A percentile compares a stretch with the other conserved stretches of the same genome.
phyloP scores from a whole-genome alignment of 2,797 vertebrate species.

The Lacerta agilis region DNA sequence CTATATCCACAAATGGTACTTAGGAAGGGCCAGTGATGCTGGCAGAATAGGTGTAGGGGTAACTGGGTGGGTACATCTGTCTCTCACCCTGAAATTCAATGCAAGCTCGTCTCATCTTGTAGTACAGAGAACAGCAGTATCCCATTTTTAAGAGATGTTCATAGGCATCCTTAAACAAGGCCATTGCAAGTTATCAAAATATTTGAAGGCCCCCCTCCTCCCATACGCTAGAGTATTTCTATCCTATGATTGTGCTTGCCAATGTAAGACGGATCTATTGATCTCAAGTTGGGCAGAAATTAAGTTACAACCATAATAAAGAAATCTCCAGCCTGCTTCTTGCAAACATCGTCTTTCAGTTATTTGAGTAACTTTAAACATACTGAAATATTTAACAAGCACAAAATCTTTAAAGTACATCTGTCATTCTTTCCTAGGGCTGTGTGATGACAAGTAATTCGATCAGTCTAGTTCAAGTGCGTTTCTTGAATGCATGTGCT shows the following conservation, averaged over 20 bases:
- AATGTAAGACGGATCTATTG: constrained; percentile 46
- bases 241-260: constrained; percentile 12
- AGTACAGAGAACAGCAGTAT: not conserved
- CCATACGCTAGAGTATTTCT: too few species aligned
- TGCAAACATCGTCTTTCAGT: constrained; percentile 34
- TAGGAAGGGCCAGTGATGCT: not conserved
- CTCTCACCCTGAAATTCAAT: not conserved
- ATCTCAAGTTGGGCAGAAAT: constrained; percentile 44
- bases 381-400: constrained; percentile 67
- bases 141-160: not conserved
- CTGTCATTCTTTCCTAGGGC: constrained; percentile 59
- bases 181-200: not conserved
- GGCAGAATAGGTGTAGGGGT: not conserved
- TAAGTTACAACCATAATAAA: constrained; percentile 56
- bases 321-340: constrained; percentile 37
- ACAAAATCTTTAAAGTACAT: constrained; percentile 57
- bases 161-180: not conserved
- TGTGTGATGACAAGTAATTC: constrained; percentile 60
- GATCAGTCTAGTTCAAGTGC: not conserved
- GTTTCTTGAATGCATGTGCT: not conserved
- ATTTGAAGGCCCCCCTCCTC: not conserved
- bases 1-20: not conserved
- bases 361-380: constrained; percentile 51
- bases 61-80: not conserved
- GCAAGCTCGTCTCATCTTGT: not conserved